A percentile compares a stretch with the other conserved stretches of the same genome.
These are phyloP conservation scores for Alca torda DNA, from an alignment of 2,797 vertebrate genomes.

Conservation along the genomic window DNA sequence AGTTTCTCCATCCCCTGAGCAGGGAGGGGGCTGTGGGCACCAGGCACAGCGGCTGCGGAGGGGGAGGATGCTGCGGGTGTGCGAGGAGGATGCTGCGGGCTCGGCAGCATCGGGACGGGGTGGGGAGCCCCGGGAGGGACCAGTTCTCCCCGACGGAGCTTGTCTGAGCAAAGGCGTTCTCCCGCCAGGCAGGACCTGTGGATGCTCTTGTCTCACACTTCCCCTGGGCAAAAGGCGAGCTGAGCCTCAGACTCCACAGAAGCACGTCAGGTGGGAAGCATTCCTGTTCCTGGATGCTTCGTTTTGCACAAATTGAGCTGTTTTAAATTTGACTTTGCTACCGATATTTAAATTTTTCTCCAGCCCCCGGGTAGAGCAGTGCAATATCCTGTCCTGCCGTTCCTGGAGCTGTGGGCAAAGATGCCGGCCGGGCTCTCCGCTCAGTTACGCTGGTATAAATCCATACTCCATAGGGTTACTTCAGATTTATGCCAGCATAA, in stretches of 20 bases:
- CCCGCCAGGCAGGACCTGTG: not conserved
- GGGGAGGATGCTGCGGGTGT: fast-evolving
- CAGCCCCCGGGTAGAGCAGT: fast-evolving
- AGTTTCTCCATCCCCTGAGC: not conserved
- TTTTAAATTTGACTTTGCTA: not conserved
- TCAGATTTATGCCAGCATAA: not conserved
- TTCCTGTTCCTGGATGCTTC: fast-evolving
- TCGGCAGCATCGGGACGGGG: fast-evolving
- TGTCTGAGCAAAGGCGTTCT: fast-evolving
- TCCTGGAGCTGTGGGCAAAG: not conserved
- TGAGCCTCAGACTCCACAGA: not conserved
- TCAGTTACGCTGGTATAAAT: fast-evolving
- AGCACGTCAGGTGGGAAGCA: fast-evolving
- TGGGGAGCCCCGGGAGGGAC: not conserved
- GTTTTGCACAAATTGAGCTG: not conserved
- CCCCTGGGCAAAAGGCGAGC: not conserved
- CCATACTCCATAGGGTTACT: not conserved
- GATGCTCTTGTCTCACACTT: not conserved
- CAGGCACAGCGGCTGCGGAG: fast-evolving
- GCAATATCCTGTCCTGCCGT: fast-evolving
- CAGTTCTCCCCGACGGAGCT: fast-evolving
- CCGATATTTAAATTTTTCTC: not conserved
- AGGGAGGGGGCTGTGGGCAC: not conserved
- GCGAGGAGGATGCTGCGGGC: not conserved
- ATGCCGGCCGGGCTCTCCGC: not conserved